Evolutionary conservation across 2,113 vertebrate genomes (phyloP).

Genomic region (Apteryx owenii): DNA sequence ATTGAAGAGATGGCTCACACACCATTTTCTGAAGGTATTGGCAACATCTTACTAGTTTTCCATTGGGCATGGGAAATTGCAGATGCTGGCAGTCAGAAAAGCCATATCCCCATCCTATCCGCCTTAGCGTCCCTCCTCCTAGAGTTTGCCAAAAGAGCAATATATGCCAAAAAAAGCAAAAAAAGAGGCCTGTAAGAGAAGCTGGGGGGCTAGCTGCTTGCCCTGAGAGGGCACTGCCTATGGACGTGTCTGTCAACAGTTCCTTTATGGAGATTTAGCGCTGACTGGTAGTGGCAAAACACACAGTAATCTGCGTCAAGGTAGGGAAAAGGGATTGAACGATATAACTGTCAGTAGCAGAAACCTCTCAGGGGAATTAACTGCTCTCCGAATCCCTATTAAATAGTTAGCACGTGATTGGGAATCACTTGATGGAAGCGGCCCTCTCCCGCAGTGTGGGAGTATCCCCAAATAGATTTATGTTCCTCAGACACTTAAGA

Average conservation of each 20-base stretch:
- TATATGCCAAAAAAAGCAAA: no score
- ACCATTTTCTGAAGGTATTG: neutral
- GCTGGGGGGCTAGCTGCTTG: neutral
- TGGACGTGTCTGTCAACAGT: neutral
- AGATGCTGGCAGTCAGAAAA: neutral
- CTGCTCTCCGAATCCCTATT: neutral
- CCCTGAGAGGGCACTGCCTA: neutral
- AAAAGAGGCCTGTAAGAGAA: neutral
- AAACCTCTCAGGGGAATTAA: neutral
- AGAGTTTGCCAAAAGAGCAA: neutral
- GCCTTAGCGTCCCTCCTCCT: neutral
- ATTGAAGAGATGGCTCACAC: neutral
- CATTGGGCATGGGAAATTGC: neutral
- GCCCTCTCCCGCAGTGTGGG: neutral
- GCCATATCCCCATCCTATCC: neutral
- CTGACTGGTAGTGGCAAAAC: neutral
- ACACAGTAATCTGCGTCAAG: neutral
- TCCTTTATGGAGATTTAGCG: neutral
- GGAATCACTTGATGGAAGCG: neutral
- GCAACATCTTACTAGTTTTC: neutral
- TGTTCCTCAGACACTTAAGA: conserved; percentile 1
- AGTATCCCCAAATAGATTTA: neutral
- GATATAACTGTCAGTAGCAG: neutral
- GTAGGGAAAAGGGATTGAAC: neutral
- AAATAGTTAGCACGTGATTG: neutral